phyloP scores from a whole-genome alignment of 2,888 invertebrate genomes.

The Anarsia innoxiella region DNA sequence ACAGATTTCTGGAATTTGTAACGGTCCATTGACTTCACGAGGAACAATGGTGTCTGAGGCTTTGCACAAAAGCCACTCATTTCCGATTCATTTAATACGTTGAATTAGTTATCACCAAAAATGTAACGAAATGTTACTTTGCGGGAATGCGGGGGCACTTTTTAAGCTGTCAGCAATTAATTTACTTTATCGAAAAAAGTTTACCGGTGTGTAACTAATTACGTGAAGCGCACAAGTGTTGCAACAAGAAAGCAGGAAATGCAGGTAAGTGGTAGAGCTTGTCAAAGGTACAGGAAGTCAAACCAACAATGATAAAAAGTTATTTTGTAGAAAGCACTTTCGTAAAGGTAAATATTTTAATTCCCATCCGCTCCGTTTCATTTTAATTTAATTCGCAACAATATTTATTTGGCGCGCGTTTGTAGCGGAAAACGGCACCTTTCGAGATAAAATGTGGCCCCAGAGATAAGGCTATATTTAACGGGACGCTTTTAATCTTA shows the following conservation, averaged over 20 bases:
- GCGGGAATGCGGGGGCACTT: neutral
- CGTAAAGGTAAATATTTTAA: slow-evolving; percentile 9
- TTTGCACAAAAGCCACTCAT: slow-evolving; percentile 17
- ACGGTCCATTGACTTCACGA: slow-evolving; percentile 34
- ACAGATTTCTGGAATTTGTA: slow-evolving; percentile 36
- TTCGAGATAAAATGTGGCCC: slow-evolving; percentile 20
- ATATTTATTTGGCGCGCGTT: slow-evolving; percentile 11
- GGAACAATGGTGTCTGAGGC: slow-evolving; percentile 36
- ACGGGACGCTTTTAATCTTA: slow-evolving; percentile 32
- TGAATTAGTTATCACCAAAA: slow-evolving; percentile 1
- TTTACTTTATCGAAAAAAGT: slow-evolving; percentile 26
- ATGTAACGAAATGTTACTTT: neutral
- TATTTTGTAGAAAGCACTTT: slow-evolving; percentile 15
- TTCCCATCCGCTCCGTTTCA: neutral
- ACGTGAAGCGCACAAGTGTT: slow-evolving; percentile 28
- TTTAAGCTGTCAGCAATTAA: slow-evolving; percentile 2
- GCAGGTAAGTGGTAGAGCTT: slow-evolving; percentile 34
- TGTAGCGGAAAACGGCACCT: slow-evolving; percentile 20
- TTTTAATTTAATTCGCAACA: slow-evolving; percentile 13
- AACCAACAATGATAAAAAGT: slow-evolving; percentile 30
- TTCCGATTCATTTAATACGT: slow-evolving; percentile 18
- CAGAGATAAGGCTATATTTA: slow-evolving; percentile 20
- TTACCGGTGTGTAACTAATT: slow-evolving; percentile 24
- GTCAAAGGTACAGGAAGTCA: slow-evolving; percentile 37
- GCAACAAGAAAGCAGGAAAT: slow-evolving; percentile 38